These are phyloP conservation scores for Eonycteris spelaea DNA, from an alignment of 2,113 vertebrate genomes.

Conservation along the genomic window DNA sequence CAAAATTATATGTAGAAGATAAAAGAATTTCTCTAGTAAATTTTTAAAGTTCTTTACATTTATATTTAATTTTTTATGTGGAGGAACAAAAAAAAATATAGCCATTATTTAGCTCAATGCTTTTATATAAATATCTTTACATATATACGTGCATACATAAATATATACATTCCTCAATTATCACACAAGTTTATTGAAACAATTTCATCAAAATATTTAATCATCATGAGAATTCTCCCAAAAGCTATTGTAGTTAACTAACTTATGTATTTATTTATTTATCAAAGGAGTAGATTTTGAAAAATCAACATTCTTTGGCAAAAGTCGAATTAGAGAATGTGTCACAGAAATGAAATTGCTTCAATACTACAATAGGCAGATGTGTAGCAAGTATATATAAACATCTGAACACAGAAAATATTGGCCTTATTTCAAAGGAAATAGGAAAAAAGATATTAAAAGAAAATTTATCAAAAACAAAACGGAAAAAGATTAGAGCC, in stretches of 20 bases:
- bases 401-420: conserved; percentile 63
- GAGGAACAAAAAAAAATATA: not conserved
- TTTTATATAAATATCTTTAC: not conserved
- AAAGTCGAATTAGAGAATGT: conserved; percentile 18
- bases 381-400: conserved; percentile 50
- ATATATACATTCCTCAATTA: not conserved
- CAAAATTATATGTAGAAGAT: not conserved
- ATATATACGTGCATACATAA: not conserved
- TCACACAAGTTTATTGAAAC: not conserved
- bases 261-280: not conserved
- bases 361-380: conserved; percentile 11
- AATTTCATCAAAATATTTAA: not conserved
- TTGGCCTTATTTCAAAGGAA: conserved; percentile 6
- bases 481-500: conserved; percentile 26
- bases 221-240: not conserved
- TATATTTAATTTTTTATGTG: not conserved
- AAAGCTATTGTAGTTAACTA: not conserved
- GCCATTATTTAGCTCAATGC: not conserved
- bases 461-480: conserved; percentile 68
- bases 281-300: not conserved
- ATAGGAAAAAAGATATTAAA: conserved; percentile 44
- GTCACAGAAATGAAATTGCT: conserved; percentile 32
- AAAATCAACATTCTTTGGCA: not conserved
- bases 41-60: not conserved
- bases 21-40: not conserved